Percentiles rank a stretch among this genome's conserved stretches.
Evolutionary conservation across 2,797 vertebrate genomes (phyloP).

Genomic region (Tamandua tetradactyla): DNA sequence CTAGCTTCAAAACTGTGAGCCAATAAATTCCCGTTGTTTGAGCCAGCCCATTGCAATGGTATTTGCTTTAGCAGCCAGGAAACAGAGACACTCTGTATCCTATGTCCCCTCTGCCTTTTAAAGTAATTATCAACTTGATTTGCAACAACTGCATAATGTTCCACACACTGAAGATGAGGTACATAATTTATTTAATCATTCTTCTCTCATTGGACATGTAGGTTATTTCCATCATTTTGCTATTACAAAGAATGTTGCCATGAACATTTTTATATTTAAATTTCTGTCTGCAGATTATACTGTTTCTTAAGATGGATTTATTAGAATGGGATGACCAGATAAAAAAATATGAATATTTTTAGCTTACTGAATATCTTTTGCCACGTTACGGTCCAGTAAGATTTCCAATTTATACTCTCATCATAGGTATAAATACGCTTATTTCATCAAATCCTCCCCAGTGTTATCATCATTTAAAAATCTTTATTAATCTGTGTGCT

Average conservation of each 20-base stretch:
- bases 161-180: background rate
- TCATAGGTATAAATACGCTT: constrained; percentile 18
- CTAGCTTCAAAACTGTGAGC: too few relatives aligned
- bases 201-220: background rate
- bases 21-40: too few relatives aligned
- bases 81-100: background rate
- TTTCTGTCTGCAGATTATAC: background rate
- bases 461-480: constrained; percentile 7
- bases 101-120: constrained; percentile 13
- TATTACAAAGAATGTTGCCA: background rate
- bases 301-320: constrained; percentile 47
- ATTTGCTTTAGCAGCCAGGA: too few relatives aligned
- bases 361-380: background rate
- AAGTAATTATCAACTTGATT: background rate
- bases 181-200: constrained; percentile 3
- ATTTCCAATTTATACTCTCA: background rate
- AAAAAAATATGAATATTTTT: constrained; percentile 30
- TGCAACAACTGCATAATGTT: background rate
- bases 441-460: constrained; percentile 19
- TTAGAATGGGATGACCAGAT: background rate
- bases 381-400: constrained; percentile 33
- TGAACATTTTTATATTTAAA: constrained; percentile 29
- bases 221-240: background rate
- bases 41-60: too few relatives aligned
- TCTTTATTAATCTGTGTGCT: too few relatives aligned